Conservation (phyloP, 2,113 vertebrate species). For the Phasianus colchicus region DNA sequence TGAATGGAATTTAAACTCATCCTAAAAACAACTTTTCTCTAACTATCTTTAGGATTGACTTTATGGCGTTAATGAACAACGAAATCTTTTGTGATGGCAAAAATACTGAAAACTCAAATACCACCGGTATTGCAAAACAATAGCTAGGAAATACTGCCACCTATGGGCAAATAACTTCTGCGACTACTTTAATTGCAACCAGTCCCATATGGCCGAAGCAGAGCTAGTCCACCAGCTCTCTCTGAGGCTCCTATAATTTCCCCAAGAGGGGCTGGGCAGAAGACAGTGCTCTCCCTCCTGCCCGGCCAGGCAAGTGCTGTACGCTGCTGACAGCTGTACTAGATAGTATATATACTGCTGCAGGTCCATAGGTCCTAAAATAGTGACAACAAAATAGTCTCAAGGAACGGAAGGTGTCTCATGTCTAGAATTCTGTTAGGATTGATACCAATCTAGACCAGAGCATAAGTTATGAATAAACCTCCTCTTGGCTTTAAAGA, state of each 20-base stretch:
- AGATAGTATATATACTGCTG: background rate
- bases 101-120: too few species aligned
- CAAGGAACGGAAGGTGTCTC: background rate
- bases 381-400: background rate
- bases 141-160: background rate
- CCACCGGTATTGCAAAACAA: fast-evolving
- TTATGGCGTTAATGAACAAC: background rate
- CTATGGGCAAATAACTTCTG: background rate
- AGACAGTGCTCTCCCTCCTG: background rate
- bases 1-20: background rate
- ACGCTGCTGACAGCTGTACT: background rate
- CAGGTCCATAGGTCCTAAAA: background rate
- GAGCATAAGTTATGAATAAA: background rate
- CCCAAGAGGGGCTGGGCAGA: too few species aligned
- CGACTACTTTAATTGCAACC: fast-evolving
- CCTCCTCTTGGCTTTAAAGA: background rate
- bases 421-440: background rate
- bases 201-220: fast-evolving
- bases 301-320: background rate
- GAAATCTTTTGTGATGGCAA: background rate
- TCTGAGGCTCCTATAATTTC: background rate
- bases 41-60: background rate
- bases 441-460: background rate
- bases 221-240: background rate
- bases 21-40: background rate